Evolutionary conservation across 2,797 vertebrate genomes (phyloP).

Genomic region (Darevskia mixta): DNA sequence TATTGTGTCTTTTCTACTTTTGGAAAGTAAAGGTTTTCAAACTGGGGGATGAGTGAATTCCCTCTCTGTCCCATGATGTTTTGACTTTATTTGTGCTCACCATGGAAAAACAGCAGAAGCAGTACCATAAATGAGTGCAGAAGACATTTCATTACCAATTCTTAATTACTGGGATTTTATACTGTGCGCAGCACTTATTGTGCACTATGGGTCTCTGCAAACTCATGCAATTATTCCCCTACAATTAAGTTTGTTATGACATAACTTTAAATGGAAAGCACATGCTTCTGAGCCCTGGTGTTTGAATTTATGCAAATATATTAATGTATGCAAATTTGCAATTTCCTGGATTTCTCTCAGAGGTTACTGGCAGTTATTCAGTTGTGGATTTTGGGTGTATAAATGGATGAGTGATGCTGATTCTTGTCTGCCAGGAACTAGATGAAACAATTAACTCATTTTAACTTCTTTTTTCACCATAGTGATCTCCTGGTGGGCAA

Average conservation of each 20-base stretch:
- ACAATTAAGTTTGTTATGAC: constrained; percentile 41
- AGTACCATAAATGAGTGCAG: constrained; percentile 21
- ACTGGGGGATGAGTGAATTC: background rate
- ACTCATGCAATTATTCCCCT: constrained; percentile 49
- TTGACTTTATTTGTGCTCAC: constrained; percentile 11
- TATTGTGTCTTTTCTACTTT: background rate
- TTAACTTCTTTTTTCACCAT: background rate
- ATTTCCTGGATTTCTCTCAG: constrained; percentile 39
- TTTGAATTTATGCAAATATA: constrained; percentile 32
- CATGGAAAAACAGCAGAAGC: background rate
- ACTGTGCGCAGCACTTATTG: constrained; percentile 12
- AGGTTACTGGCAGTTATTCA: constrained; percentile 26
- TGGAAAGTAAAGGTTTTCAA: background rate
- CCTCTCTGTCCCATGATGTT: background rate
- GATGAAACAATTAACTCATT: constrained; percentile 33
- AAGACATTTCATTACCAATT: constrained; percentile 24
- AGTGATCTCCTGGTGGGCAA: constrained; percentile 7
- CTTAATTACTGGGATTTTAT: constrained; percentile 39
- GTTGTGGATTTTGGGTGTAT: constrained; percentile 18
- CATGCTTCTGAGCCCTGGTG: constrained; percentile 42
- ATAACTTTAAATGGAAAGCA: constrained; percentile 50
- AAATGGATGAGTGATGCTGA: constrained; percentile 15
- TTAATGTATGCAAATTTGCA: constrained; percentile 46
- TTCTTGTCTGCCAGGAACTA: constrained; percentile 14
- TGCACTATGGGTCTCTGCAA: constrained; percentile 22